Conservation (phyloP, 2,113 vertebrate species). For the Cyprinus carpio region DNA sequence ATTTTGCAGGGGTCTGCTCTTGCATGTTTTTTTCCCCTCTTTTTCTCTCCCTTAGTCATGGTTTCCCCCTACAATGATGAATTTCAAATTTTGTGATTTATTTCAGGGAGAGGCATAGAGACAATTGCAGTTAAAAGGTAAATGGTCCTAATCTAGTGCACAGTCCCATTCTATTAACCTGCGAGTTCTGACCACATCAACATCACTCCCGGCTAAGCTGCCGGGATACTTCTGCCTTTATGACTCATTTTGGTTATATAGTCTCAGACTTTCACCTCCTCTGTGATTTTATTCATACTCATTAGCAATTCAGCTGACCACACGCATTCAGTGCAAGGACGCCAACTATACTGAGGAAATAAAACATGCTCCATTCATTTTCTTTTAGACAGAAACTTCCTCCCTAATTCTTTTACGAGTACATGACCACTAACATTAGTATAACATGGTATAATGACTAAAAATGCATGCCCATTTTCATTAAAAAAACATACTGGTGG, state of each 20-base stretch:
- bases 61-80: neutral
- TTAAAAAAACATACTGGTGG: conserved; percentile 3
- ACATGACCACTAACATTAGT: neutral
- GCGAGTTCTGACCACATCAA: conserved; percentile 14
- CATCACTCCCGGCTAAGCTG: neutral
- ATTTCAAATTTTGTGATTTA: neutral
- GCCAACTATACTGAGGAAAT: conserved; percentile 9
- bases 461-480: conserved; percentile 2
- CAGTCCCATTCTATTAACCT: conserved; percentile 21
- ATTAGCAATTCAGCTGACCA: conserved; percentile 29
- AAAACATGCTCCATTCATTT: conserved; percentile 3
- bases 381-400: conserved; percentile 1
- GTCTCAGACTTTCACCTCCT: conserved; percentile 3
- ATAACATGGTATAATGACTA: conserved; percentile 19
- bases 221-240: conserved; percentile 2
- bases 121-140: conserved; percentile 18
- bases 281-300: conserved; percentile 18
- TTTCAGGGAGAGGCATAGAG: neutral
- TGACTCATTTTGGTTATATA: conserved; percentile 29
- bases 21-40: conserved; percentile 50
- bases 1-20: conserved; percentile 64
- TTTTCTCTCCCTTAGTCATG: neutral
- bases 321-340: neutral
- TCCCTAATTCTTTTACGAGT: neutral
- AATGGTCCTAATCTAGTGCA: conserved; percentile 18